phyloP scores from a whole-genome alignment of 2,888 invertebrate genomes.

The Leptopilina drosophilae region DNA sequence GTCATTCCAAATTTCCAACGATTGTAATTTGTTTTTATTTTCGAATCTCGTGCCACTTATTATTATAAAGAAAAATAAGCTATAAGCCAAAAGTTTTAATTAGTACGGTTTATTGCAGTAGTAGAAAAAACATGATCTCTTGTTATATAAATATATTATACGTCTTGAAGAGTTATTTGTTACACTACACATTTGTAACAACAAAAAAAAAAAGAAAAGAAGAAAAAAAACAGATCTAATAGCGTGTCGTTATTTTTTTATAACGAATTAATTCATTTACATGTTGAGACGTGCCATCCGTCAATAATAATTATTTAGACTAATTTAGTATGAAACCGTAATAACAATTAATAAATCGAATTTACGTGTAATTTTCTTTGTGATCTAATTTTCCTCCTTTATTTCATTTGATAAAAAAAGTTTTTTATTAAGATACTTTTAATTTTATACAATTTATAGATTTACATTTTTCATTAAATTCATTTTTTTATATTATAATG shows the following conservation, averaged over 20 bases:
- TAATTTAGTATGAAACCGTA: background rate
- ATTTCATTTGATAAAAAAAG: background rate
- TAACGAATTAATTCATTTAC: conserved; percentile 33
- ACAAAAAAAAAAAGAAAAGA: background rate
- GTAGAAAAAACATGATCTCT: conserved; percentile 24
- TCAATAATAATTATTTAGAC: conserved; percentile 18
- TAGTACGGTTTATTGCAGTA: conserved; percentile 34
- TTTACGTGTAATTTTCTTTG: conserved; percentile 31
- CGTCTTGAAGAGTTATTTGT: conserved; percentile 32
- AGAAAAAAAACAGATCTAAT: background rate
- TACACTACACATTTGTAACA: conserved; percentile 29
- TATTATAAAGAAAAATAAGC: background rate
- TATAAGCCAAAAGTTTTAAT: conserved; percentile 22
- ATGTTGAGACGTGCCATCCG: conserved; percentile 17
- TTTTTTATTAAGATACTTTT: no score
- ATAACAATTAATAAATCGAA: conserved; percentile 23
- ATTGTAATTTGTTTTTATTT: conserved; percentile 28
- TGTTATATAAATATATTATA: conserved; percentile 22
- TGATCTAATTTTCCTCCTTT: background rate
- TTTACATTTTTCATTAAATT: no score
- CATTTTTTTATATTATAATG: no score
- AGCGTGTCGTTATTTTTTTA: conserved; percentile 32
- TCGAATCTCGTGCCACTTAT: conserved; percentile 35
- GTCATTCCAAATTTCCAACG: conserved; percentile 11
- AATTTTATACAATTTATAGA: no score